phyloP scores from a whole-genome alignment of 2,113 vertebrate species.

The Silurus glanis region DNA sequence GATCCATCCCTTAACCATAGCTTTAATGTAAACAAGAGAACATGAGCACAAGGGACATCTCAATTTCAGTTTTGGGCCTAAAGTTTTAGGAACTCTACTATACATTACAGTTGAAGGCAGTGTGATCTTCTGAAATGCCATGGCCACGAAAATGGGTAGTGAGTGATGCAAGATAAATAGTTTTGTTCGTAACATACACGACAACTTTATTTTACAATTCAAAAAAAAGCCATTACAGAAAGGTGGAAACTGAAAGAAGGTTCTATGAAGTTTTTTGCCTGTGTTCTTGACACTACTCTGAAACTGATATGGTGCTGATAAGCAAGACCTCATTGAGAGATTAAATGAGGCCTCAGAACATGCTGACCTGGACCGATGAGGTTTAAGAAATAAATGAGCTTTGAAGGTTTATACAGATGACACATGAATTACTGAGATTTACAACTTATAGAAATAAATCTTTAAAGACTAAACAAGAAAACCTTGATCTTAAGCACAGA shows the following conservation, averaged over 20 bases:
- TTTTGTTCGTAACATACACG: no score
- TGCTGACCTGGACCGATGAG: constrained; percentile 35
- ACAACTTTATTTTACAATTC: background rate
- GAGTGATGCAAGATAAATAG: background rate
- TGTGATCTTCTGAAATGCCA: background rate
- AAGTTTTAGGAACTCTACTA: background rate
- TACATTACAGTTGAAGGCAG: background rate
- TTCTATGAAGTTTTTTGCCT: background rate
- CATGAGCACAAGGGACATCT: background rate
- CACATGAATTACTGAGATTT: background rate
- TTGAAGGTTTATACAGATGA: constrained; percentile 26
- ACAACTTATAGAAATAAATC: background rate
- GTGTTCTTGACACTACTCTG: background rate
- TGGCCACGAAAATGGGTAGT: background rate
- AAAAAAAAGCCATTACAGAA: background rate
- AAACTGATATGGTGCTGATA: background rate
- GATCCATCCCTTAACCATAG: background rate
- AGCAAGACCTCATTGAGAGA: background rate
- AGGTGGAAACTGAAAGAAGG: background rate
- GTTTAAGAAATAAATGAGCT: background rate
- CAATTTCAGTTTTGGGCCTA: background rate
- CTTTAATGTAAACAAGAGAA: background rate
- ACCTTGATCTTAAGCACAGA: constrained; percentile 37
- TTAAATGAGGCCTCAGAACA: background rate
- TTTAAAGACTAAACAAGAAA: constrained; percentile 37